Evolutionary conservation across 1,140 invertebrate genomes (phyloP), one percentile per base, ranked within the genome.

Genomic region (Thrips palmi): DNA sequence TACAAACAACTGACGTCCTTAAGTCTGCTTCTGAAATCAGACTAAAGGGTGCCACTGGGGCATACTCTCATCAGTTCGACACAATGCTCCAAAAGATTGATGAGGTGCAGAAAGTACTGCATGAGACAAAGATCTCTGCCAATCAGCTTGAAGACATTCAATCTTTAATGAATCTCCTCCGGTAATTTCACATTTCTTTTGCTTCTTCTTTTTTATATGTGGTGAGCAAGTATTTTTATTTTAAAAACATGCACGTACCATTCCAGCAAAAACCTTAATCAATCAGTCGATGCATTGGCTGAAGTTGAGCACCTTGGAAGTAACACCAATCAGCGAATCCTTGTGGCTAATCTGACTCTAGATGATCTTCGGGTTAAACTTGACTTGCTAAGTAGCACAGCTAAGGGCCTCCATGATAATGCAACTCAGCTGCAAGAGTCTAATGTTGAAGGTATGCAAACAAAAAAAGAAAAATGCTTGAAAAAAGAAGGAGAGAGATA

Each of bases 31-130:
- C 77, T 39, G 74, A 84, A 50, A 93, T 96, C 33, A 89, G 91
- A 52, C 74, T 84, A 46, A 80, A 85, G 39, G 91, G 92, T 32
- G 84, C 86, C 6, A 83, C 86, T 10, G 89, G 89, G 29, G 89
- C 88, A 1, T 97, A 96, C 51, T 86, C 86, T 3, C 70, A 80
- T 47, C 83, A 93, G 57, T 97, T 97, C 63, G 77, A 84, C 46
- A 70, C 74, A 45, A 87, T 97, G 74, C 78, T 91, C 47, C 67
- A 74, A 19, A 78, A 80, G 49, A 60, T 97, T 37, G 64, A 77
- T 25, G 74, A 84, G 51, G 74, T 96, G 1, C n/a, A n/a, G n/a
- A 65, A 74, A 47, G 57, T 62, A 31, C 62, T 88, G 19, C 62
- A 97, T n/a, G 64, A 75, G 29, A 63, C 68, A 29, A 84, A 77